A percentile compares a stretch with the other conserved stretches of the same genome.
Conservation (phyloP, 2,797 vertebrate species). For the Hippocampus kuda region DNA sequence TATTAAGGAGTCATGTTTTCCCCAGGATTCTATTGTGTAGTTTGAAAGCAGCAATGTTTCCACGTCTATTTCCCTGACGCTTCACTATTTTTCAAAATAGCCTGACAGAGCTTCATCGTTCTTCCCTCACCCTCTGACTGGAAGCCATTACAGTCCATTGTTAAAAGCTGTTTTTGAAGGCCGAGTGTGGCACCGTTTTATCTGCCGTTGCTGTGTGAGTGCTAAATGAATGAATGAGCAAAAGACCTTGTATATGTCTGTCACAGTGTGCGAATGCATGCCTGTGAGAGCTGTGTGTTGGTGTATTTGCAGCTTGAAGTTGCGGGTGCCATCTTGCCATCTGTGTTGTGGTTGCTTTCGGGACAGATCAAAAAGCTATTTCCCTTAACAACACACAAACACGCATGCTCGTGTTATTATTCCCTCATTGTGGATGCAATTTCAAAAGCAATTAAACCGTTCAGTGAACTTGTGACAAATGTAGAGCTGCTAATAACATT, state of each 20-base stretch:
- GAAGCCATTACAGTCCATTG: background rate
- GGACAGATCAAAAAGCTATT: slow-evolving; percentile 24
- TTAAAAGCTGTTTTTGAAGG: background rate
- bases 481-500: slow-evolving; percentile 8
- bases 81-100: background rate
- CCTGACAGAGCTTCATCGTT: background rate
- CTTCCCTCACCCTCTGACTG: background rate
- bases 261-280: background rate
- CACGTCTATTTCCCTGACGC: background rate
- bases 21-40: background rate
- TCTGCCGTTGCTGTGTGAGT: background rate
- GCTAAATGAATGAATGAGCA: background rate
- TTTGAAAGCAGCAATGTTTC: background rate
- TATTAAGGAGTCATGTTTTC: slow-evolving; percentile 3
- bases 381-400: slow-evolving; percentile 2
- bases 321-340: slow-evolving; percentile 20
- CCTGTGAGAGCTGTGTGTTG: slow-evolving; percentile 1
- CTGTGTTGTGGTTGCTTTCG: slow-evolving; percentile 41
- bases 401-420: slow-evolving; percentile 4
- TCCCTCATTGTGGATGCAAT: slow-evolving; percentile 9
- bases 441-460: slow-evolving; percentile 6
- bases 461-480: slow-evolving; percentile 20
- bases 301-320: slow-evolving; percentile 8
- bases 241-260: background rate
- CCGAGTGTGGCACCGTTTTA: background rate